Evolutionary conservation across 2,888 invertebrate genomes (phyloP).

Genomic region (Tortricodes alternella): DNA sequence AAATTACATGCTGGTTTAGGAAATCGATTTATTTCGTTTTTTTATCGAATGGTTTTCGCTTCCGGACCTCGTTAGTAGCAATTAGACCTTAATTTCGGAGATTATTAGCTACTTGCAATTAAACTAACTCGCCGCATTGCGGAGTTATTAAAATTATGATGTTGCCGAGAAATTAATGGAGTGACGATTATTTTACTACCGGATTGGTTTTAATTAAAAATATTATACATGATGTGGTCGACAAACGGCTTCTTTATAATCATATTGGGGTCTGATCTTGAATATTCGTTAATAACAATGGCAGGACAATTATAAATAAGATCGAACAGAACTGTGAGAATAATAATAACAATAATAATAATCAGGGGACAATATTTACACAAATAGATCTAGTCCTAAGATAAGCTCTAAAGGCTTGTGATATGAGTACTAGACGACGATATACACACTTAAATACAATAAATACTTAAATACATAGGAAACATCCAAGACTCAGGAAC

Average conservation of each 20-base stretch:
- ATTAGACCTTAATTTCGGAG: conserved; percentile 8
- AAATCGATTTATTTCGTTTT: conserved; percentile 4
- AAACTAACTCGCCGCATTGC: background rate
- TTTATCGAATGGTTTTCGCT: background rate
- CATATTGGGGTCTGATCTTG: no score
- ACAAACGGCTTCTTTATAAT: background rate
- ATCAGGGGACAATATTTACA: no score
- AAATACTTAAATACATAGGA: no score
- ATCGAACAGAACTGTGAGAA: no score
- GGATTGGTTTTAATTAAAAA: conserved; percentile 6
- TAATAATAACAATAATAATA: no score
- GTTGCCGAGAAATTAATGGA: conserved; percentile 13
- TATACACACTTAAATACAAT: no score
- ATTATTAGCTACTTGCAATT: conserved; percentile 20
- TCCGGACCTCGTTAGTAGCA: conserved; percentile 21
- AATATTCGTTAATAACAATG: no score
- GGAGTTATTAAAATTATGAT: conserved; percentile 19
- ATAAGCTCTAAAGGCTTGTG: no score
- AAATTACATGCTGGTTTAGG: background rate
- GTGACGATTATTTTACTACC: conserved; percentile 14
- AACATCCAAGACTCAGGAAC: no score
- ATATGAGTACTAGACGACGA: no score
- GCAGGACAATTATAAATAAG: no score
- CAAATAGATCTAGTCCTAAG: no score
- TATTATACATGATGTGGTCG: background rate